Conservation (phyloP, 2,888 invertebrate species). For the Globia sparganii region DNA sequence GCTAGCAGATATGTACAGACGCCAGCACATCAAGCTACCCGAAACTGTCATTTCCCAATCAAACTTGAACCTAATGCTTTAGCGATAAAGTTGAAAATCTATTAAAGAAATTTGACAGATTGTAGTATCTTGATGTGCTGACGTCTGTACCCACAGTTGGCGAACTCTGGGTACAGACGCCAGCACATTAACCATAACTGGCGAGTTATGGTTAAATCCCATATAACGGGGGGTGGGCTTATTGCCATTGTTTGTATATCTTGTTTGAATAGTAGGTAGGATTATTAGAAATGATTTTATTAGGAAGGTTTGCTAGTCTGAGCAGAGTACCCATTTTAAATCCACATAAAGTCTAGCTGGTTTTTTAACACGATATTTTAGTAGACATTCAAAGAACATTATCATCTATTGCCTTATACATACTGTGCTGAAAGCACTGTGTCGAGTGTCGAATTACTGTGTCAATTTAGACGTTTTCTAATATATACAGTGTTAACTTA, state of each 20-base stretch:
- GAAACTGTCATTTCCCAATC: too few relatives aligned
- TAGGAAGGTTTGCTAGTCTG: background rate
- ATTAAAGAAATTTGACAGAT: too few relatives aligned
- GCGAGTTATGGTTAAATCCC: too few relatives aligned
- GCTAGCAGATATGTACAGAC: too few relatives aligned
- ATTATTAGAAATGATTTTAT: constrained; percentile 4
- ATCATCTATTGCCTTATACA: background rate
- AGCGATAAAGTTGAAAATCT: too few relatives aligned
- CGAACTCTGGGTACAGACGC: too few relatives aligned
- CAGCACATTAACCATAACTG: too few relatives aligned
- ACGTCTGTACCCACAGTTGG: too few relatives aligned
- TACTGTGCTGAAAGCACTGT: background rate
- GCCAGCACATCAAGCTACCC: too few relatives aligned
- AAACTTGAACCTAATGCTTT: too few relatives aligned
- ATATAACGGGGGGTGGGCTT: too few relatives aligned
- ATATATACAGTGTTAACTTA: background rate
- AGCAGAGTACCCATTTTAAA: background rate
- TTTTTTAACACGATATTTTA: background rate
- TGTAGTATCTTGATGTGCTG: too few relatives aligned
- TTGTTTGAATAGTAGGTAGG: constrained; percentile 17
- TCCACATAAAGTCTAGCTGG: background rate
- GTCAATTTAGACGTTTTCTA: background rate
- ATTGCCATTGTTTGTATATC: background rate
- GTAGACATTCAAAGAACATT: background rate
- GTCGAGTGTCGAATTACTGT: background rate